Percentiles rank a stretch among this genome's conserved stretches.
Conservation (phyloP, 2,888 invertebrate genomes). For the Aporophyla lueneburgensis region DNA sequence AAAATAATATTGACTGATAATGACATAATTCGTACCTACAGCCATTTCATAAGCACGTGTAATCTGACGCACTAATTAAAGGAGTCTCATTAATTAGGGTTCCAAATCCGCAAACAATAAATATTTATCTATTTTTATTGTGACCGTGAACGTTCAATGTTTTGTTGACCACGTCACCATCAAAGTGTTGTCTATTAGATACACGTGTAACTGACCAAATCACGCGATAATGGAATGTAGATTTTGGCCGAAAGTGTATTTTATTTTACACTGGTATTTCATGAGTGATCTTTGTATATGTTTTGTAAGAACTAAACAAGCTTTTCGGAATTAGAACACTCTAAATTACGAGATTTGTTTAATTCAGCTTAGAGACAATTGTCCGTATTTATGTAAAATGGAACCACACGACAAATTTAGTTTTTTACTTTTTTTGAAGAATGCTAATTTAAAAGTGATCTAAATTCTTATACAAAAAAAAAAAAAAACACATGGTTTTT, state of each 20-base stretch:
- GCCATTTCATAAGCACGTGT: conserved; percentile 14
- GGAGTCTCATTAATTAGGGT: neutral
- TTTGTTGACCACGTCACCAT: conserved; percentile 47
- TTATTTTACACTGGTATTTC: neutral
- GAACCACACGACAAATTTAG: no score
- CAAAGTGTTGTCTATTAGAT: conserved; percentile 14
- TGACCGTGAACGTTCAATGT: conserved; percentile 45
- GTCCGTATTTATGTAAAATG: no score
- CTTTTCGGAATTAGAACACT: neutral
- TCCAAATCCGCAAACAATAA: conserved; percentile 4
- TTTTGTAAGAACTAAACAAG: neutral
- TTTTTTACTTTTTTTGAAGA: no score
- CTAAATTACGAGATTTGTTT: neutral
- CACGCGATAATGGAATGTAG: conserved; percentile 2
- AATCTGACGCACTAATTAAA: conserved; percentile 9
- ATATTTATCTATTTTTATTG: conserved; percentile 33
- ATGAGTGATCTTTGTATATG: neutral
- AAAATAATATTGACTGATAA: neutral
- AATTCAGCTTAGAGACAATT: conserved; percentile 6
- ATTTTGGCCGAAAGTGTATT: neutral
- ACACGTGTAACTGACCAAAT: neutral
- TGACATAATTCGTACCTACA: neutral
- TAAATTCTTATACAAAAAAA: no score
- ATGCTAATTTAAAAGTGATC: no score
- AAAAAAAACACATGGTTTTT: no score